A percentile compares a stretch with the other conserved stretches of the same genome.
phyloP scores from a whole-genome alignment of 2,113 vertebrate species.

The Laticauda colubrina region DNA sequence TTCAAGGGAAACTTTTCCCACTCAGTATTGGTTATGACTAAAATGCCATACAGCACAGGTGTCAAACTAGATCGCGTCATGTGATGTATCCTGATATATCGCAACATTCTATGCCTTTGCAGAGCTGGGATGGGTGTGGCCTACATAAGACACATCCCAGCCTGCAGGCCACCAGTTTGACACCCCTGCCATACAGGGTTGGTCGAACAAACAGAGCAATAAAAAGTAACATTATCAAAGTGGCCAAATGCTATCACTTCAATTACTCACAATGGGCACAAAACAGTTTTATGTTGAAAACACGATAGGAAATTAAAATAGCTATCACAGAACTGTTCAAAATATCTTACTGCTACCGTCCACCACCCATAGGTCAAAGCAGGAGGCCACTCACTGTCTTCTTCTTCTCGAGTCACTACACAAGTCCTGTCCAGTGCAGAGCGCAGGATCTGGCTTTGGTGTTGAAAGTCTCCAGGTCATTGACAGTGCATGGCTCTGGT shows the following conservation, averaged over 20 bases:
- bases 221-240: not conserved
- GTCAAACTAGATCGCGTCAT: too few relatives aligned
- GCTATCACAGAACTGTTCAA: not conserved
- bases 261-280: not conserved
- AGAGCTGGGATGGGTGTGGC: accelerated
- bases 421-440: too few relatives aligned
- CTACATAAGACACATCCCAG: too few relatives aligned
- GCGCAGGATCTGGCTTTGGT: too few relatives aligned
- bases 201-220: not conserved
- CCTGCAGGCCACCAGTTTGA: too few relatives aligned
- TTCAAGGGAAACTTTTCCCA: not conserved
- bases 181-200: not conserved
- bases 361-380: not conserved
- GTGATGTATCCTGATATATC: too few relatives aligned
- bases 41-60: not conserved
- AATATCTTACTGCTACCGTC: not conserved
- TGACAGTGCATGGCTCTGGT: too few relatives aligned
- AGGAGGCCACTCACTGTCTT: not conserved
- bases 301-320: not conserved
- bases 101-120: too few relatives aligned
- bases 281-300: not conserved
- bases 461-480: too few relatives aligned
- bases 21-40: not conserved
- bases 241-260: not conserved
- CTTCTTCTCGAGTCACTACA: too few relatives aligned